phyloP scores from a whole-genome alignment of 2,113 vertebrate genomes.

The Nothoprocta perdicaria region DNA sequence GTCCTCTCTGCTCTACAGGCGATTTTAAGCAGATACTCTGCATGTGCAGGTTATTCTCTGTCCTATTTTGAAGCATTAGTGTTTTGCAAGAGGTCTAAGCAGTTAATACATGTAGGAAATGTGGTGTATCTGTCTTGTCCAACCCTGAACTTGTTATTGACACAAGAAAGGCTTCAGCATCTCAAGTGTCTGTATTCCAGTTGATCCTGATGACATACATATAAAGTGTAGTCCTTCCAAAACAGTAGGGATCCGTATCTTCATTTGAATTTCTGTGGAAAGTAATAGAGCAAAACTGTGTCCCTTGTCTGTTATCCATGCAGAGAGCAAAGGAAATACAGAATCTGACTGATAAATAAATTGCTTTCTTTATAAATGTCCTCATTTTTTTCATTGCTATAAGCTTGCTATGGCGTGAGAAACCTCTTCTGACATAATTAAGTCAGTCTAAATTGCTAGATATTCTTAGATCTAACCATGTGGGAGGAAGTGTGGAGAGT shows the following conservation, averaged over 20 bases:
- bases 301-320: not conserved
- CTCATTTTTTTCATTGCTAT: not conserved
- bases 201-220: fast-evolving
- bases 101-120: no score
- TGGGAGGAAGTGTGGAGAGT: not conserved
- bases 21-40: not conserved
- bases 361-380: not conserved
- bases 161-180: not conserved
- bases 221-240: not conserved
- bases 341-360: not conserved
- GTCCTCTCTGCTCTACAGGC: not conserved
- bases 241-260: fast-evolving
- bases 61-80: not conserved
- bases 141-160: not conserved
- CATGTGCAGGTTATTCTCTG: fast-evolving
- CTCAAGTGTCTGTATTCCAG: not conserved
- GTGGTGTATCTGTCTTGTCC: not conserved
- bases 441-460: not conserved
- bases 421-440: not conserved
- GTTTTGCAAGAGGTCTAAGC: not conserved
- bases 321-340: not conserved
- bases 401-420: not conserved
- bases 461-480: not conserved
- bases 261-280: fast-evolving
- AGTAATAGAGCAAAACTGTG: not conserved